Conservation (phyloP, 2,113 vertebrate genomes). For the Brachypodius melanocephalos region DNA sequence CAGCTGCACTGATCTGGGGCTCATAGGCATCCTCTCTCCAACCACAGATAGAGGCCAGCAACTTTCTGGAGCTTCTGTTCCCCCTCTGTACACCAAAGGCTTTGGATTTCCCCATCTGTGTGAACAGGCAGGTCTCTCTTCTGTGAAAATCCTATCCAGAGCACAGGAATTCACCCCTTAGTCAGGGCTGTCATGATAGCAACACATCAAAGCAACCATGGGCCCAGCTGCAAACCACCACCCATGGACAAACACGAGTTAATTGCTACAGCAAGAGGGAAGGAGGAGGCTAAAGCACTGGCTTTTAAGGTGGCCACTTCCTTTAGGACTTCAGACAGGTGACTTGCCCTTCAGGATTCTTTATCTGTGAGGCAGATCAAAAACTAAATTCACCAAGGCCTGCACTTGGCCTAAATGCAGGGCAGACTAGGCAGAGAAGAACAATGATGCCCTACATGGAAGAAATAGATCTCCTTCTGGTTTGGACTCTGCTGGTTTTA, state of each 20-base stretch:
- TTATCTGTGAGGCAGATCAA: neutral
- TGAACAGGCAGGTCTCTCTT: neutral
- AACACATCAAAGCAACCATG: fast-evolving
- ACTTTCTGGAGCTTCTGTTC: neutral
- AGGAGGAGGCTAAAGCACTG: neutral
- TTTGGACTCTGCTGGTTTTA: neutral
- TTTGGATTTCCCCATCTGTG: neutral
- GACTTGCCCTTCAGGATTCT: neutral
- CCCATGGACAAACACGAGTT: neutral
- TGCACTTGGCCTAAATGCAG: neutral
- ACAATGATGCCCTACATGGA: neutral
- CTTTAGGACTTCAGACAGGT: neutral
- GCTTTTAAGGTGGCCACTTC: neutral
- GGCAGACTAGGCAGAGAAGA: neutral
- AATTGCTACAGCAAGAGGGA: neutral
- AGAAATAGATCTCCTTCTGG: neutral
- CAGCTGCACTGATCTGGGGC: neutral
- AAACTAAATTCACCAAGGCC: neutral
- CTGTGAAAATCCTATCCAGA: neutral
- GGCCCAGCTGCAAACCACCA: neutral
- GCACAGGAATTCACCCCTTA: neutral
- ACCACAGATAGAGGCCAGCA: neutral
- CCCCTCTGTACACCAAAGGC: neutral
- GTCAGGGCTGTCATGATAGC: neutral
- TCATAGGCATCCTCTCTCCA: fast-evolving